Base-by-base conservation (phyloP, 2,797 vertebrate species). In the Muscicapa striata region DNA sequence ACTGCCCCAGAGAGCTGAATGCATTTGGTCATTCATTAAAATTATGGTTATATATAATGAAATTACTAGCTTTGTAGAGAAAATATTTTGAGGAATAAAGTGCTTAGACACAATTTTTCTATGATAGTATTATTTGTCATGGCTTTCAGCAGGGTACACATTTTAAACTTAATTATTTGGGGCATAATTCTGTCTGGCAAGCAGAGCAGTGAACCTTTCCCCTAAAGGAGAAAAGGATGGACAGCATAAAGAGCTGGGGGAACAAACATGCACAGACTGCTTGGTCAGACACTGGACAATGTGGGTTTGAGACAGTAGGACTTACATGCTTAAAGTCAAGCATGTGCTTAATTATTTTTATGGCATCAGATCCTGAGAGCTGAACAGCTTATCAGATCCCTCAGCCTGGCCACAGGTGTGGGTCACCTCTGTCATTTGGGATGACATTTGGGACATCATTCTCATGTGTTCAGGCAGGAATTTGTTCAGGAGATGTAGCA, bases 1-100 rank as follows among this genome's bases (percentile, higher is more conserved):
- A 49, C 67, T 90, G 67, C 70, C 77, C 77, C 66, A 94, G 77
- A 91, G 49, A 77, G 80, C 21, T 89, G 61, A 89, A 94, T 68
- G 73, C 64, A 52, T 66, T 85, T 84, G 57, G 75, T 93, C 81
- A 87, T 83, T 89, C 79, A 86, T 92, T 95, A 94, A 88, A 87
- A 61, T 89, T 87, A 77, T 68, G 61, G 43, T 82, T 91, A 19
- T 61, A 82, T 84, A 58, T 29, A 76, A 93, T 34, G 46, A 88
- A 90, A 94, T 70, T 0, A 49, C 45, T 64, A 5, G 52, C 49
- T 92, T 88, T 79, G 59, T 58, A 48, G n/a, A 43, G 46, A 91
- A 94, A 84, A 81, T 78, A 69, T 82, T 93, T 88, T 73, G 52
- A 61, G 59, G 52, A 75, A 90, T 51, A 64, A 84, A 89, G 40